Conservation (phyloP, 2,113 vertebrate species). For the Apteryx mantelli region DNA sequence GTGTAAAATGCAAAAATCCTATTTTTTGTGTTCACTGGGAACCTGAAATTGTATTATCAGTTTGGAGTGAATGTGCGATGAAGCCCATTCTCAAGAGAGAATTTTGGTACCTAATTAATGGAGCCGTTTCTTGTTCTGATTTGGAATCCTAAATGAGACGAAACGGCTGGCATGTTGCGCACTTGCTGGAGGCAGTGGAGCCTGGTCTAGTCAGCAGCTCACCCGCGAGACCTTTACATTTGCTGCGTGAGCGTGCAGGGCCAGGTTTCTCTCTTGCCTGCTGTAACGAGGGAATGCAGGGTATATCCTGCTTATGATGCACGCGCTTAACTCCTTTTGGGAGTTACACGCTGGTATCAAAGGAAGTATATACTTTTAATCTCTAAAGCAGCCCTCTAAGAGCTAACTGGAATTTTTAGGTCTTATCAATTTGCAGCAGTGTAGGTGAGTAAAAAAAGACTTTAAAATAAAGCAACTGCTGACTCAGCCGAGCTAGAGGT, state of each 20-base stretch:
- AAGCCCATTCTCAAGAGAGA: not conserved
- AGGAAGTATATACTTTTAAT: constrained; percentile 29
- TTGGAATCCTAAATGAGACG: not conserved
- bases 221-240: not conserved
- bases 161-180: not conserved
- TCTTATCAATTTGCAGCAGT: constrained; percentile 33
- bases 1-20: not conserved
- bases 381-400: constrained; percentile 19
- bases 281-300: not conserved
- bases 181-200: not conserved
- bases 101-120: not conserved
- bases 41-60: not conserved
- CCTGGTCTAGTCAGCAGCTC: not conserved
- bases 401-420: constrained; percentile 29
- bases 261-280: not conserved
- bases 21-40: not conserved
- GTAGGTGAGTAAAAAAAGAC: constrained; percentile 50
- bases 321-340: not conserved
- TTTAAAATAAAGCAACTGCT: constrained; percentile 68
- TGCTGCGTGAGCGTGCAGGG: not conserved
- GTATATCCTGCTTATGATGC: not conserved
- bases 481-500: constrained; percentile 33
- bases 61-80: not conserved
- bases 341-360: not conserved
- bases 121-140: rapidly evolving